phyloP scores from a whole-genome alignment of 2,888 invertebrate species.

The Caenorhabditis panamensis region DNA sequence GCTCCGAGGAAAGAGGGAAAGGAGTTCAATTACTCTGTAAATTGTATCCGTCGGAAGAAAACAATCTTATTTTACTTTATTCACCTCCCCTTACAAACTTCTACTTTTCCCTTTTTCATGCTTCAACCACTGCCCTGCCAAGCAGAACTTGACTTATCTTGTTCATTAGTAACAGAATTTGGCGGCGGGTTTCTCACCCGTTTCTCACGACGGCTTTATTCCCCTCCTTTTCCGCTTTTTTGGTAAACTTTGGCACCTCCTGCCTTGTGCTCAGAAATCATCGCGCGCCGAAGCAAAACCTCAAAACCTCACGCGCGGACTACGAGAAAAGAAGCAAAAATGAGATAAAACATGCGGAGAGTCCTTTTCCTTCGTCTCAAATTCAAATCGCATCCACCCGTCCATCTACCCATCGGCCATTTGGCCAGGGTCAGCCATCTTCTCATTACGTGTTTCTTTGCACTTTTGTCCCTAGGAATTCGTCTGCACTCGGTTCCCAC shows the following conservation, averaged over 20 bases:
- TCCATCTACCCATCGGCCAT: conserved; percentile 3
- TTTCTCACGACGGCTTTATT: conserved; percentile 8
- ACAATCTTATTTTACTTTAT: conserved; percentile 47
- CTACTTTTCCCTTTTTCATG: conserved; percentile 8
- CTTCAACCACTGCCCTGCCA: too few species aligned
- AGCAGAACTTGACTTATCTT: conserved; percentile 26
- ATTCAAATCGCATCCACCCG: conserved; percentile 48
- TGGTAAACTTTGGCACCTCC: conserved; percentile 31
- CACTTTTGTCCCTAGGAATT: conserved; percentile 11
- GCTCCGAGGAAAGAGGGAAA: conserved; percentile 1
- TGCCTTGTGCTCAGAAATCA: conserved; percentile 10
- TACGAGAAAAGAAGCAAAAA: conserved; percentile 38
- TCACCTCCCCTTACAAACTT: conserved; percentile 19
- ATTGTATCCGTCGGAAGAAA: conserved; percentile 46
- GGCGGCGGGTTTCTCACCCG: neutral
- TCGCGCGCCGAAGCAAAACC: neutral
- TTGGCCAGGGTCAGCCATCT: neutral
- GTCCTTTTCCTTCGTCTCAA: conserved; percentile 45
- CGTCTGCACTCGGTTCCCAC: conserved; percentile 40
- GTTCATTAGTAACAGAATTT: conserved; percentile 37
- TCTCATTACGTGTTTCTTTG: conserved; percentile 45
- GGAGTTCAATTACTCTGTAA: conserved; percentile 54
- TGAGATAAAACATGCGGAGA: conserved; percentile 53
- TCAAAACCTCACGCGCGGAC: conserved; percentile 24
- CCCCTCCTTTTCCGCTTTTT: conserved; percentile 4